Percentiles rank a stretch among this genome's conserved stretches.
Conservation (phyloP, 2,888 invertebrate species). For the Nemapogon koenigi region DNA sequence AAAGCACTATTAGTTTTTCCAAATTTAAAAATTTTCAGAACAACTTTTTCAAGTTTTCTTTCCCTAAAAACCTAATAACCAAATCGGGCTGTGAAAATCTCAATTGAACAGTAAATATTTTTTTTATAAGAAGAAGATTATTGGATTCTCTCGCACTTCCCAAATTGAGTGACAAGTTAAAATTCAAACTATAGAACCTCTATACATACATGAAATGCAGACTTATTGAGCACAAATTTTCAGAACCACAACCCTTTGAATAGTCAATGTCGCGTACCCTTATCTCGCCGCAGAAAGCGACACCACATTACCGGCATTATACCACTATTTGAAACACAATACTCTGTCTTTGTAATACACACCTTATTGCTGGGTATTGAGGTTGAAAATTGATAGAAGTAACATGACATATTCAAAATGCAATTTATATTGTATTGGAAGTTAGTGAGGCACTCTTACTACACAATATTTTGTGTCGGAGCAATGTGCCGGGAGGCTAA, state of each 20-base stretch:
- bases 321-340: conserved; percentile 28
- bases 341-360: conserved; percentile 26
- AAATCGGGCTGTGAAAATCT: no score
- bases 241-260: conserved; percentile 64
- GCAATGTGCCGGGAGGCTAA: conserved; percentile 42
- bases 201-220: conserved; percentile 27
- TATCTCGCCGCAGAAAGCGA: conserved; percentile 64
- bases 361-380: conserved; percentile 31
- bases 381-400: conserved; percentile 33
- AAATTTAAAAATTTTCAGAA: no score
- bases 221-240: conserved; percentile 64
- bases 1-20: no score
- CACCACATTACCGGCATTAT: conserved; percentile 64
- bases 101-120: no score
- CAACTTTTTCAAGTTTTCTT: no score
- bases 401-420: conserved; percentile 54
- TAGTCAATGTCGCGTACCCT: conserved; percentile 65
- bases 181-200: no score
- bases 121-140: no score
- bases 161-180: no score
- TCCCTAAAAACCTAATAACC: no score
- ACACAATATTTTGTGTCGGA: conserved; percentile 53
- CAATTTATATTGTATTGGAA: conserved; percentile 65
- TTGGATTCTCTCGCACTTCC: no score
- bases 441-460: conserved; percentile 41